Evolutionary conservation across 2,797 vertebrate species (phyloP).

Genomic region (Parotocinclus haroldoi): DNA sequence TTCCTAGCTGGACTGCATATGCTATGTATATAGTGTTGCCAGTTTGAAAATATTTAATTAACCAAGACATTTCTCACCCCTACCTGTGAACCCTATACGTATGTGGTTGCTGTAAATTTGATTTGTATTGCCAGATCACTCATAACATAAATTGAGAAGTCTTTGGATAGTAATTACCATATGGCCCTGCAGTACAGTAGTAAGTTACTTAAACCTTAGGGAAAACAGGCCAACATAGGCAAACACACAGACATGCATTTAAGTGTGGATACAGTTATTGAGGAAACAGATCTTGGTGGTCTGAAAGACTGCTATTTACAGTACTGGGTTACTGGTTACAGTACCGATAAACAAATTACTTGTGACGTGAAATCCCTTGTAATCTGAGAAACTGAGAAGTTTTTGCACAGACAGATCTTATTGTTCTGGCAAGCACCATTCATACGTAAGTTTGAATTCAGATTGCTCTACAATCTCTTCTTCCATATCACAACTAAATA

Average conservation of each 20-base stretch:
- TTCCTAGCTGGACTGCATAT: constrained; percentile 41
- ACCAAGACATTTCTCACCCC: constrained; percentile 52
- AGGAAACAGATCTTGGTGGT: neutral
- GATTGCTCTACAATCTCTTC: no score
- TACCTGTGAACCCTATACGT: constrained; percentile 53
- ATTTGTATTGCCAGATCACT: constrained; percentile 3
- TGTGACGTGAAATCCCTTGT: no score
- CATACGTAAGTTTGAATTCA: no score
- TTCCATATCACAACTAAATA: no score
- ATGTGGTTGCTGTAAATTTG: constrained; percentile 59
- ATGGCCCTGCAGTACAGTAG: constrained; percentile 31
- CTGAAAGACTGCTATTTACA: no score
- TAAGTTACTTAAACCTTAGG: constrained; percentile 32
- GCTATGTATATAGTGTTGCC: constrained; percentile 56
- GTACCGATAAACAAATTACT: no score
- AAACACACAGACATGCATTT: constrained; percentile 31
- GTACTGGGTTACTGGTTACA: no score
- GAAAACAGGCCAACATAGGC: constrained; percentile 26
- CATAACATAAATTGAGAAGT: neutral
- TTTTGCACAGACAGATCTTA: no score
- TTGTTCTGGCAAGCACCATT: no score
- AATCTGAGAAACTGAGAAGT: no score
- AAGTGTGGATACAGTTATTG: neutral
- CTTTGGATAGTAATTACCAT: constrained; percentile 26
- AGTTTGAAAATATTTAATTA: constrained; percentile 61